These are phyloP conservation scores for Numenius phaeopus DNA, from an alignment of 2,797 vertebrate genomes.

Conservation along the genomic window DNA sequence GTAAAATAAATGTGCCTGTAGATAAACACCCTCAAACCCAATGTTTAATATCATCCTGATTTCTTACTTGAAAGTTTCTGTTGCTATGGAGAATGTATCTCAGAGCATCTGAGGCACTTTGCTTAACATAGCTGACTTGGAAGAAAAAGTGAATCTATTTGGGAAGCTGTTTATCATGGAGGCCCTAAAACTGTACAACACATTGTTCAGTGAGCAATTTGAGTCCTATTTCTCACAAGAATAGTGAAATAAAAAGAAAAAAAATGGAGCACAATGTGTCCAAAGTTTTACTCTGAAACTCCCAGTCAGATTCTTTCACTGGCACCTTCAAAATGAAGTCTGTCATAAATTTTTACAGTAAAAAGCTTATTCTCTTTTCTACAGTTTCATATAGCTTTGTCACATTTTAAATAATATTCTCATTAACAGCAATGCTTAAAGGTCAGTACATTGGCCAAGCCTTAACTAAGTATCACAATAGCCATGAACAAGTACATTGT, in stretches of 20 bases:
- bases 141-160: not conserved
- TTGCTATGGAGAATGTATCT: not conserved
- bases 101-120: not conserved
- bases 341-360: not conserved
- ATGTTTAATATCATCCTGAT: not conserved
- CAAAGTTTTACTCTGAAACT: not conserved
- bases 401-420: not conserved
- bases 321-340: not conserved
- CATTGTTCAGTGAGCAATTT: not conserved
- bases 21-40: not conserved
- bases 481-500: not conserved
- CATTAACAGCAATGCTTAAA: not conserved
- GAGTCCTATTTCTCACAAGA: not conserved
- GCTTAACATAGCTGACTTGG: not conserved
- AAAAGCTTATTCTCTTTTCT: not conserved
- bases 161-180: not conserved
- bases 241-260: not conserved
- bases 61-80: not conserved
- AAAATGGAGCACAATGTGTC: accelerated
- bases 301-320: not conserved
- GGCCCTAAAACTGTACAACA: not conserved
- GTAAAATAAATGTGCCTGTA: not conserved
- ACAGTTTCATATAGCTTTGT: not conserved
- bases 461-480: not conserved
- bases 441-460: not conserved